Evolutionary conservation across 2,888 invertebrate species (phyloP), one percentile per base, ranked within the genome.

Genomic region (Campaea margaritaria): DNA sequence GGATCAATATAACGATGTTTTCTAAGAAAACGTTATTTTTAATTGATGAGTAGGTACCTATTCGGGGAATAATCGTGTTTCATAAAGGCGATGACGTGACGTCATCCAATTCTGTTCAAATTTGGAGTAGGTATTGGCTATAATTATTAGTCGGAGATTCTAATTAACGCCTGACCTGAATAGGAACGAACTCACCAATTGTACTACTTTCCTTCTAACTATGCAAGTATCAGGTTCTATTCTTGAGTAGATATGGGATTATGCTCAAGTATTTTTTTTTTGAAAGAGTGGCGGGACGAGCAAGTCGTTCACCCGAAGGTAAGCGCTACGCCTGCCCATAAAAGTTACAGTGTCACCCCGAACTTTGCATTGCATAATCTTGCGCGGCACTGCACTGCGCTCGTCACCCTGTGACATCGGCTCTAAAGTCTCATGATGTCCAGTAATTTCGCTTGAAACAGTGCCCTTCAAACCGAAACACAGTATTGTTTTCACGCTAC

Each of bases 141-240:
- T 61, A 61, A 61, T 61, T 55, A 47, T 55, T 43, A 27, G 51
- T 39, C 27, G 55, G 51, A 56, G 60, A 51, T 61, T 61, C 55
- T 61, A 61, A 61, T 61, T 61, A 52, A 43, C 13, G 54, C 12
- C 47, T 61, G 60, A 51, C 60, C 60, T 38, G 51, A 61, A 61
- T 56, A 51, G 49, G 48, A 53, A 34, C 42, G 39, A 47, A 61
- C 52, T 52, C 43, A 51, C 60, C 31, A 61, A 61, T 52, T 47
- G 60, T 43, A 11, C 47, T 31, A 41, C 50, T 54, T 49, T 45
- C 12, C 38, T 28, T 28, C 44, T 12, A 7, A 52, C 47, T 51
- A 43, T 48, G 47, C 28, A 44, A 52, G 51, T 15, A 31, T 1
- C 8, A 39, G 8, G 39, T 39, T 45, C 27, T 48, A 52, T 46